Evolutionary conservation across 2,113 vertebrate genomes (phyloP), one percentile per base, ranked within the genome.

Genomic region (Benitochromis conjunctus): DNA sequence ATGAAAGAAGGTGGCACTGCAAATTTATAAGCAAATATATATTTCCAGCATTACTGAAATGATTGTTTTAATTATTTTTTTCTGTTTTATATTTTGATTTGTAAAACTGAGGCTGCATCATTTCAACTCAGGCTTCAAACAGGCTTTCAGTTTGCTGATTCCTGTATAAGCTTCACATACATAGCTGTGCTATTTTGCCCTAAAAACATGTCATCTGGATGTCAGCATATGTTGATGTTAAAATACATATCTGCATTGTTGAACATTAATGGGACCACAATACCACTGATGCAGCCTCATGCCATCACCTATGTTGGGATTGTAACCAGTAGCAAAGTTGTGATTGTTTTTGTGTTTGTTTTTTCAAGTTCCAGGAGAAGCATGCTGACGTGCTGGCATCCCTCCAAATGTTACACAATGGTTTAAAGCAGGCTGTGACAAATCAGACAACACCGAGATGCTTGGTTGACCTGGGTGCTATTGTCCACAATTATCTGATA

Each of bases 291-390:
- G 46, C 46, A 48, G 13, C 13, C 13, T 14, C 5, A 48, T 16
- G 14, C 41, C 14, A 4, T 46, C 41, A 71, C 3, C 5, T 48
- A 46, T 46, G 66, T 18, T 48, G 66, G 43, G 18, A 21, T 36
- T 55, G 74, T 21, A 78, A 14, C n/a, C 3, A 2, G 43, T 66
- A 43, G 19, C 46, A 71, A 74, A 51, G 48, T 21, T 83, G 58
- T 83, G 18, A 85, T 21, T 2, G 2, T 53, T 64, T 81, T 11
- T 85, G 38, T 84, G 8, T 74, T 51, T 89, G 21, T 1, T 3
- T 81, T 69, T 55, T 29, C 86, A 81, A 95, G 95, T 36, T 92
- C 7, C 85, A 87, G 82, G 81, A 94, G 80, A 95, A 93, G 79
- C 69, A 6, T 48, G 84, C 86, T 5, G 91, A 93, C 3, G 86